Conservation (phyloP, 2,888 invertebrate species). For the Julus scanicus region DNA sequence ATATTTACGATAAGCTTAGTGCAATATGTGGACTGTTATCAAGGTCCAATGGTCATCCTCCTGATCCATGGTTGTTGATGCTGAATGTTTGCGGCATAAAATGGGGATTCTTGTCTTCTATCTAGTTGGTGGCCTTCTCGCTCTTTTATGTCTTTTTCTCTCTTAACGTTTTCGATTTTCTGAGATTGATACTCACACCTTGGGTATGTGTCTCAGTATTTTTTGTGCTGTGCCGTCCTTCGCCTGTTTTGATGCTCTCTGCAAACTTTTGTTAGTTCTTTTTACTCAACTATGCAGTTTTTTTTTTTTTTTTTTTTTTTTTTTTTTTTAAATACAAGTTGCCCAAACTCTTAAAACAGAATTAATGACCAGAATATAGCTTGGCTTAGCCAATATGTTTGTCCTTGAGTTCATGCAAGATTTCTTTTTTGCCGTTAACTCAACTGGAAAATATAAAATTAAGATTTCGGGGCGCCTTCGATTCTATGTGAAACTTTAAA, state of each 20-base stretch:
- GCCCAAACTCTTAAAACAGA: background rate
- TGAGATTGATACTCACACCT: slow-evolving; percentile 28
- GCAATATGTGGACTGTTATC: background rate
- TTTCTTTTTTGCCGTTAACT: background rate
- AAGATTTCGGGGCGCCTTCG: background rate
- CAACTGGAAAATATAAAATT: background rate
- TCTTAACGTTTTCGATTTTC: slow-evolving; percentile 23
- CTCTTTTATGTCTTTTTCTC: background rate
- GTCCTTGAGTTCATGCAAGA: background rate
- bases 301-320: background rate
- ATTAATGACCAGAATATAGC: background rate
- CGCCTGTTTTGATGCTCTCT: slow-evolving; percentile 27
- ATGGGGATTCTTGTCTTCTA: slow-evolving; percentile 27
- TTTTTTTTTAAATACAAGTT: background rate
- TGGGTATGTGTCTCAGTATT: slow-evolving; percentile 19
- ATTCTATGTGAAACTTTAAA: background rate
- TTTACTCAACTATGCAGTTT: background rate
- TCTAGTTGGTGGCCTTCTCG: slow-evolving; percentile 9
- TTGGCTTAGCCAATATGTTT: background rate
- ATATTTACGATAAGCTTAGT: slow-evolving; percentile 30
- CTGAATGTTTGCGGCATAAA: slow-evolving; percentile 1
- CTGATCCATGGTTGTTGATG: slow-evolving; percentile 13
- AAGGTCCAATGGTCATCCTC: background rate
- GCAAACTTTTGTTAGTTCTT: background rate
- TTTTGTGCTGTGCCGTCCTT: background rate